A percentile compares a stretch with the other conserved stretches of the same genome.
Evolutionary conservation across 2,797 vertebrate genomes (phyloP).

Genomic region (Lateolabrax maculatus): DNA sequence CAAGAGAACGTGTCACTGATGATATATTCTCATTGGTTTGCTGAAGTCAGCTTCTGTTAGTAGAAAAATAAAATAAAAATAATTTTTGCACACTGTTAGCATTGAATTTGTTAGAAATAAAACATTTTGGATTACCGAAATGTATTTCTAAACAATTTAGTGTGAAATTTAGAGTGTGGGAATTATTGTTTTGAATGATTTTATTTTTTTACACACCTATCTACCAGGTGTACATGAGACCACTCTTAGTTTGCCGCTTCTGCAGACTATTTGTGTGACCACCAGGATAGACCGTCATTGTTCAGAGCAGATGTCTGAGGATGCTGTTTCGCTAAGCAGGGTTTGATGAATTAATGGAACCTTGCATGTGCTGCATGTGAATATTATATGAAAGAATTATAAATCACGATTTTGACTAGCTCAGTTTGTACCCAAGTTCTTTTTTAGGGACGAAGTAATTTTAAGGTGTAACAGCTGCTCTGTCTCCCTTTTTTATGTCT

Average conservation of each 20-base stretch:
- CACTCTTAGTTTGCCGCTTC: neutral
- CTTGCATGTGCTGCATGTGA: constrained; percentile 50
- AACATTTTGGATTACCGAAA: neutral
- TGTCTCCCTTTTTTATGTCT: constrained; percentile 41
- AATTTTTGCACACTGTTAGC: neutral
- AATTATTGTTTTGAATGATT: neutral
- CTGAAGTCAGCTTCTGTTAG: constrained; percentile 9
- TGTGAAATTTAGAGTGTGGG: no score
- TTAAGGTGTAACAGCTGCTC: constrained; percentile 74
- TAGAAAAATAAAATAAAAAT: constrained; percentile 24
- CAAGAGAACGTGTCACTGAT: neutral
- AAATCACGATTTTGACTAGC: constrained; percentile 54
- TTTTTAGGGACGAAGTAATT: constrained; percentile 60
- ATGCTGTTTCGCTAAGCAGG: constrained; percentile 35
- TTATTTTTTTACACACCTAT: neutral
- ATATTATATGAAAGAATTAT: constrained; percentile 65
- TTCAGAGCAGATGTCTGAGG: constrained; percentile 54
- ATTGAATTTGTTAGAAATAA: neutral
- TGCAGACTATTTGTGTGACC: neutral
- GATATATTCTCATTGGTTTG: constrained; percentile 9
- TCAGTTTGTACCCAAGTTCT: constrained; percentile 55
- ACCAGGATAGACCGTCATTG: neutral
- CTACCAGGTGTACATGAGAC: neutral
- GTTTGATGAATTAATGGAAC: constrained; percentile 57
- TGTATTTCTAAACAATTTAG: neutral